These are phyloP conservation scores for Prunella strophiata DNA, from an alignment of 2,797 vertebrate species.

Conservation along the genomic window DNA sequence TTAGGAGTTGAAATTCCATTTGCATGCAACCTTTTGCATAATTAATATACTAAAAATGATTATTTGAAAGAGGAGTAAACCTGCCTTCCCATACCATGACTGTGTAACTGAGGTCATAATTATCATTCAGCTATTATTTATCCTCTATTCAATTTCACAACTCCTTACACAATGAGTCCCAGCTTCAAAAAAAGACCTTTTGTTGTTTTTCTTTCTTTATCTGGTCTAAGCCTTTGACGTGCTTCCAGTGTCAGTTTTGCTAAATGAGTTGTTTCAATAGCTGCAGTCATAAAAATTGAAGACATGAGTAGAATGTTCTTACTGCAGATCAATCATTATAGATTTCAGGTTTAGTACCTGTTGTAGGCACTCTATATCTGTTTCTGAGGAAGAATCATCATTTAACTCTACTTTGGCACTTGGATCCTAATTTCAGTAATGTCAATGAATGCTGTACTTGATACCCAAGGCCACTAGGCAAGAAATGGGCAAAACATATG, in stretches of 20 bases:
- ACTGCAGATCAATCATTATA: background rate
- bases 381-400: background rate
- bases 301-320: background rate
- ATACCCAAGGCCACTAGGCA: background rate
- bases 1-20: background rate
- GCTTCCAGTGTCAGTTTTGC: background rate
- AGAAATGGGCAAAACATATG: background rate
- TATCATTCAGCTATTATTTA: background rate
- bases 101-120: background rate
- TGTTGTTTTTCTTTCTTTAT: background rate
- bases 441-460: background rate
- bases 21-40: background rate
- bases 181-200: background rate
- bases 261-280: background rate
- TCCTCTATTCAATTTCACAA: background rate
- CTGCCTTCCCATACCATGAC: background rate
- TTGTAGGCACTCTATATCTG: background rate
- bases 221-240: background rate
- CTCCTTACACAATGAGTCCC: background rate
- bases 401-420: background rate
- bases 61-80: background rate
- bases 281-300: background rate
- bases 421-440: background rate
- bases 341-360: background rate
- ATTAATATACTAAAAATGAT: background rate